Base-by-base conservation (phyloP, 2,888 invertebrate species). In the Drosophila bunnanda region DNA sequence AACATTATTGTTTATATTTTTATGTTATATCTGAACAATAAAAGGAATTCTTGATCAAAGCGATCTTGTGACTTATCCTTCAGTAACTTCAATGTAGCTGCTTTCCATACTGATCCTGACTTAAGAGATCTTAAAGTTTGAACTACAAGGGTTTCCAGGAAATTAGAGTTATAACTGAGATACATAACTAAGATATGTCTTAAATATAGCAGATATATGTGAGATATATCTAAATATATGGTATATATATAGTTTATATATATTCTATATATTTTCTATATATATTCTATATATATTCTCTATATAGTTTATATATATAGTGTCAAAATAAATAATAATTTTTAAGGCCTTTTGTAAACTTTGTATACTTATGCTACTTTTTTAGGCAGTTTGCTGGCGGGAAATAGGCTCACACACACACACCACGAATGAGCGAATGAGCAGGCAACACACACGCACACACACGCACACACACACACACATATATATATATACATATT, bases 401-500 rank as follows among this genome's bases (percentile, higher is more conserved):
- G 41, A 5, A 44, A 59, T 62, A 62, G 62, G 62, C 60, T 46
- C 36, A 34, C 73, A 48, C 70, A 54, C 53, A 67, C 41, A n/a
- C 36, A 36, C 6, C 25, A 4, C 4, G 4, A 25, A 25, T 25
- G 25, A 25, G 25, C 25, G 25, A 25, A 25, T 25, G 25, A 25
- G 25, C 25, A 25, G 25, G 25, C 25, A 4, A 25, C 25, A 25
- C 25, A 3, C 36, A 15, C 32, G 7, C 36, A 36, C 6, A 15
- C 36, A 36, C 36, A n/a, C 38, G n/a, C n/a, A 50, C 30, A 61
- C 75, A 58, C 46, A 64, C 65, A 75, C 64, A 75, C 77, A 69
- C 68, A 52, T 50, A 38, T 4, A 22, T 28, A 34, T 59, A 75
- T 57, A 66, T 58, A 70, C 61, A 68, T 57, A 65, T 48, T 60